Base-by-base conservation (phyloP, 2,797 vertebrate species). In the Nothura maculosa region DNA sequence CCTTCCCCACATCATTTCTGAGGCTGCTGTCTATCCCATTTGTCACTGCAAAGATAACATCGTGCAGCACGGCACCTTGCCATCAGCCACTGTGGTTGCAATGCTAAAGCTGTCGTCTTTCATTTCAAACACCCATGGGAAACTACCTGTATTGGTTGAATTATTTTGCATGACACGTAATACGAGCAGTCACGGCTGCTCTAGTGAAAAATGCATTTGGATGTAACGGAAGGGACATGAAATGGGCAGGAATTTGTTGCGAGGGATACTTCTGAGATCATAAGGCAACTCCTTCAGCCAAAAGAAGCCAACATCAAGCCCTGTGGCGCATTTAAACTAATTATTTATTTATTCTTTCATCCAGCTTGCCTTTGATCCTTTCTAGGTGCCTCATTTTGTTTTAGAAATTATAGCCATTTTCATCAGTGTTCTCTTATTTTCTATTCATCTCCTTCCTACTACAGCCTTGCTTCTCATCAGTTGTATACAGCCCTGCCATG, bases 81-180 rank as follows among this genome's bases (percentile, higher is more conserved):
- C 50, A n/a, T 32, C 72, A 3, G 2, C 2, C 8, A 38, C 50
- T 5, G 3, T 5, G 21, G 58, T 16, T 28, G 38, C 24, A 9
- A 25, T 1, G 1, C 0, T 4, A 9, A 38, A 32, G 42, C 50
- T 18, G 2, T 27, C 28, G 6, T 5, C 6, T 47, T 34, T 13
- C 32, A 74, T 69, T 50, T 25, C 32, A 38, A 62, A 43, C 8
- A 24, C 15, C 20, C 36, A 19, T 3, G 54, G 48, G 72, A 67
- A 66, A 66, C 24, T 54, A 7, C 66, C 28, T 43, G 34, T 27
- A 8, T 7, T 1, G n/a, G 15, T 17, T n/a, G 30, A 22, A 24
- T 43, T 22, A 4, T 38, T 40, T 32, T 8, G 43, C 1, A 0
- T 21, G 75, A 6, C 22, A 5, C 1, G 9, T 34, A 3, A n/a